These are phyloP conservation scores for Ageneiosus marmoratus DNA, from an alignment of 2,113 vertebrate genomes.

Conservation along the genomic window DNA sequence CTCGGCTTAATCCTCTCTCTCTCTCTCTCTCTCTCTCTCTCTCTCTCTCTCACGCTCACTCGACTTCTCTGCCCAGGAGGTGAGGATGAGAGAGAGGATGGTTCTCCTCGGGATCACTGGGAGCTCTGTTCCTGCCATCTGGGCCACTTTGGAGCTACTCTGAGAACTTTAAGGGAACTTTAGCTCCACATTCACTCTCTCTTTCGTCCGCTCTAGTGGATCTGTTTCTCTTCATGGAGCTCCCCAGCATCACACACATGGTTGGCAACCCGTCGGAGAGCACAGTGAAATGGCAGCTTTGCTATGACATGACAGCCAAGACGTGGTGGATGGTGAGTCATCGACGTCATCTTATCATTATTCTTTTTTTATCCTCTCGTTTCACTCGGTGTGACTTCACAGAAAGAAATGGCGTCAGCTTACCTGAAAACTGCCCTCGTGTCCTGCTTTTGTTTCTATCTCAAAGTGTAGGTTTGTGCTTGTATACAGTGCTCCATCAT, in stretches of 20 bases:
- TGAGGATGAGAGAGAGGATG: constrained; percentile 48
- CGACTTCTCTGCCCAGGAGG: constrained; percentile 33
- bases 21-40: constrained; percentile 59
- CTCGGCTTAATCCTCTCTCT: constrained; percentile 57
- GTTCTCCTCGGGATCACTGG: constrained; percentile 28
- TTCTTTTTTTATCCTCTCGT: neutral
- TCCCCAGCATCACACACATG: constrained; percentile 50
- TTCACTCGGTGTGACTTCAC: neutral
- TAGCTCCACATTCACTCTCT: constrained; percentile 15
- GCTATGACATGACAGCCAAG: constrained; percentile 82
- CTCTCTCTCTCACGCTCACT: constrained; percentile 51
- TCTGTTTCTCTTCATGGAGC: constrained; percentile 55
- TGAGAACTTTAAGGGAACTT: constrained; percentile 36
- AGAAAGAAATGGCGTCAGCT: neutral
- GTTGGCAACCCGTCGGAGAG: constrained; percentile 52
- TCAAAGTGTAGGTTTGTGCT: neutral
- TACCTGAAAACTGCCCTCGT: neutral
- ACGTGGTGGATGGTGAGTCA: constrained; percentile 96
- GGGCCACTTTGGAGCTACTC: constrained; percentile 30
- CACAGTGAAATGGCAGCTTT: constrained; percentile 86
- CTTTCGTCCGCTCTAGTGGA: neutral
- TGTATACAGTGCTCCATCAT: neutral
- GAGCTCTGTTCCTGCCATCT: constrained; percentile 25
- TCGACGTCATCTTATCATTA: neutral
- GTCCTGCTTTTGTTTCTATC: neutral